These are phyloP conservation scores for Hoplodrina ambigua DNA, from an alignment of 2,888 invertebrate genomes.

Conservation along the genomic window DNA sequence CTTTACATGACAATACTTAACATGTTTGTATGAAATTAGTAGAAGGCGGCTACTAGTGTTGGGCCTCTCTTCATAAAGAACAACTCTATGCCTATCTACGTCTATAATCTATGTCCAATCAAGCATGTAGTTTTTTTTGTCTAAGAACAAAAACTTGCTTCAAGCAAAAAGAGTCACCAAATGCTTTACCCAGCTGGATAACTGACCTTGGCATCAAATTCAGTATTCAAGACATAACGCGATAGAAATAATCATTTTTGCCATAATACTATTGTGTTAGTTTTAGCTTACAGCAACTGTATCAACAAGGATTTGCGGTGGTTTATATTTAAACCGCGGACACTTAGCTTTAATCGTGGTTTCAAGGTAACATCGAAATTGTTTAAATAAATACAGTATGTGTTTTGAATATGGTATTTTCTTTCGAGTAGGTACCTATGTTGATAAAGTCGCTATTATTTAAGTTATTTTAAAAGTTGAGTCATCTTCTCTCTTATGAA, in stretches of 20 bases:
- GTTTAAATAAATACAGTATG: constrained; percentile 11
- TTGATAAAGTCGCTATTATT: constrained; percentile 10
- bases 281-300: constrained; percentile 26
- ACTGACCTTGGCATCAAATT: constrained; percentile 41
- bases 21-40: background rate
- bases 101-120: constrained; percentile 16
- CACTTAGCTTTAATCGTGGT: constrained; percentile 3
- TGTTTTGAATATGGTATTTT: background rate
- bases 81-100: constrained; percentile 5
- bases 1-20: background rate
- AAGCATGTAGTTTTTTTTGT: constrained; percentile 17
- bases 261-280: constrained; percentile 21
- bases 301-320: constrained; percentile 15
- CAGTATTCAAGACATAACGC: constrained; percentile 34
- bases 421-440: background rate
- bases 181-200: constrained; percentile 19
- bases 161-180: constrained; percentile 26
- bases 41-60: background rate
- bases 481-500: constrained; percentile 1
- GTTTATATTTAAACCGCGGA: constrained; percentile 8
- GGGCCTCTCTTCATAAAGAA: background rate
- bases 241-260: constrained; percentile 38
- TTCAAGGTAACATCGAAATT: constrained; percentile 9
- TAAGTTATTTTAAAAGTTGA: constrained; percentile 6
- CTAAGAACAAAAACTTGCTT: constrained; percentile 10